phyloP scores from a whole-genome alignment of 2,888 invertebrate genomes.

The Toxonevra muliebris region DNA sequence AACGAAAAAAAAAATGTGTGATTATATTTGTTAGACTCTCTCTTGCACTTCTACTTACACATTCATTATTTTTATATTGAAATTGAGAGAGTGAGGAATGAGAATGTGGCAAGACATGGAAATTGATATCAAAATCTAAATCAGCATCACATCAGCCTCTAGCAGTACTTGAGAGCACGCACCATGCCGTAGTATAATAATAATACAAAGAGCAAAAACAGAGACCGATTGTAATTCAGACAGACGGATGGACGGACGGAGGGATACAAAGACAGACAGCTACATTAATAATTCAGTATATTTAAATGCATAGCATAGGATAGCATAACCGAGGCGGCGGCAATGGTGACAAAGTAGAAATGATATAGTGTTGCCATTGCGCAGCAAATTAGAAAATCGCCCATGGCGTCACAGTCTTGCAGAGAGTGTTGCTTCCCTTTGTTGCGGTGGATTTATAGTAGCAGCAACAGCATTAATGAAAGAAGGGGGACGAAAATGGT shows the following conservation, averaged over 20 bases:
- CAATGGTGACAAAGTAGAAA: slow-evolving; percentile 17
- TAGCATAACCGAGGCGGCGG: too few species aligned
- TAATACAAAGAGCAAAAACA: neutral
- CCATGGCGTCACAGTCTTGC: neutral
- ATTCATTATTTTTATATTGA: neutral
- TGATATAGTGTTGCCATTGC: too few species aligned
- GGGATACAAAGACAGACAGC: neutral
- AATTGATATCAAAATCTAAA: slow-evolving; percentile 23
- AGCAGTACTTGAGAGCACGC: neutral
- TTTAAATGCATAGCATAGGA: slow-evolving; percentile 18
- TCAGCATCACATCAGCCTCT: slow-evolving; percentile 12
- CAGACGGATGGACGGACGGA: neutral
- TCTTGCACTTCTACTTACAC: slow-evolving; percentile 1
- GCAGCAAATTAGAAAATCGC: neutral
- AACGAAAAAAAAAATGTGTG: neutral
- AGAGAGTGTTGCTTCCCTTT: too few species aligned
- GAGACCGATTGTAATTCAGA: slow-evolving; percentile 1
- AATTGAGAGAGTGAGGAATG: neutral
- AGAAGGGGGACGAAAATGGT: too few species aligned
- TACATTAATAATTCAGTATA: slow-evolving; percentile 29
- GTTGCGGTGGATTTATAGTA: too few species aligned
- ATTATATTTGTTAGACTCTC: neutral
- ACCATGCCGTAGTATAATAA: neutral
- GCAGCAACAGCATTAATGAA: too few species aligned
- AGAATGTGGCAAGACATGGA: neutral